Evolutionary conservation across 2,888 invertebrate genomes (phyloP).

Genomic region (Epistrophella euchroma): DNA sequence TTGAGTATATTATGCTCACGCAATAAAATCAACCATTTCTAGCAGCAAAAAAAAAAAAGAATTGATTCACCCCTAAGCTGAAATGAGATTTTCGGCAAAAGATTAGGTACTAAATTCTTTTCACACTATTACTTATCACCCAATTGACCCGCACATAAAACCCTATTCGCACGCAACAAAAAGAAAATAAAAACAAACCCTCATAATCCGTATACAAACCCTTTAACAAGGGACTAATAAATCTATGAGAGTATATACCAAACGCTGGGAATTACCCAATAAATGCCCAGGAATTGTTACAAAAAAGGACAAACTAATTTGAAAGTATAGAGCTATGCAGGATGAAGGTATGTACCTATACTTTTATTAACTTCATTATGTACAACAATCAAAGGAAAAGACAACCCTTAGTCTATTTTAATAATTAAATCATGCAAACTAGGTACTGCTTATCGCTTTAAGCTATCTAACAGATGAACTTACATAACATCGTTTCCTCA

Average conservation of each 20-base stretch:
- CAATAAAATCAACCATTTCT: not conserved
- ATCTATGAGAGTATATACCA: slow-evolving; percentile 41
- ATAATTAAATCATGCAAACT: slow-evolving; percentile 62
- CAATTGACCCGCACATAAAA: slow-evolving; percentile 30
- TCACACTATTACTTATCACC: slow-evolving; percentile 43
- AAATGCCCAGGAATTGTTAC: slow-evolving; percentile 14
- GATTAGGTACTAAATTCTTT: slow-evolving; percentile 34
- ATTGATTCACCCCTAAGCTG: not conserved
- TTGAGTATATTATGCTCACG: not conserved
- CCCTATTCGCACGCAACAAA: slow-evolving; percentile 35
- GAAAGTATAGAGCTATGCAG: not conserved
- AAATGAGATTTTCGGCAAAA: slow-evolving; percentile 36
- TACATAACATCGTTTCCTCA: slow-evolving; percentile 23
- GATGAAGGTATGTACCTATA: not conserved
- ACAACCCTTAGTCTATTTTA: slow-evolving; percentile 56
- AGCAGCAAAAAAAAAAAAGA: not conserved
- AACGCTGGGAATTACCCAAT: slow-evolving; percentile 53
- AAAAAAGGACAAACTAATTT: not conserved
- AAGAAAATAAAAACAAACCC: slow-evolving; percentile 26
- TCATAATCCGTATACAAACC: slow-evolving; percentile 19
- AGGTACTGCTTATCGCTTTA: not conserved
- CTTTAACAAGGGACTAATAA: slow-evolving; percentile 36
- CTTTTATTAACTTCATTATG: slow-evolving; percentile 18
- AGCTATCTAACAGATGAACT: not conserved
- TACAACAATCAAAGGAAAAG: not conserved